A percentile compares a stretch with the other conserved stretches of the same genome.
Evolutionary conservation across 2,888 invertebrate species (phyloP).

Genomic region (Eudemis profundana): DNA sequence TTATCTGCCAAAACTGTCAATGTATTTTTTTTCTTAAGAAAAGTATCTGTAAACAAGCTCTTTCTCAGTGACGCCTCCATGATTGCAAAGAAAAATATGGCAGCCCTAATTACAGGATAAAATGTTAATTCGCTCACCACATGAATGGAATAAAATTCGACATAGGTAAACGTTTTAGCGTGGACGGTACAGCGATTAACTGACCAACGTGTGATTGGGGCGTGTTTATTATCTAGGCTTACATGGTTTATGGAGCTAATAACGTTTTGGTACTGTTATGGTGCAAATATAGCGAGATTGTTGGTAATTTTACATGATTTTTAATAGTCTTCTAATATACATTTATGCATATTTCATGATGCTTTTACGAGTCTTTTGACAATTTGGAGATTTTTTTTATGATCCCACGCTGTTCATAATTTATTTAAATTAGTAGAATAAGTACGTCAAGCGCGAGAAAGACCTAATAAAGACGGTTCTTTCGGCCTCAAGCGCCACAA

Average conservation of each 20-base stretch:
- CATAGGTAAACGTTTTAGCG: constrained; percentile 63
- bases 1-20: too few relatives aligned
- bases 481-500: constrained; percentile 46
- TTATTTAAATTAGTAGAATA: too few relatives aligned
- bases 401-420: too few relatives aligned
- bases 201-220: constrained; percentile 72
- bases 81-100: too few relatives aligned
- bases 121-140: neutral
- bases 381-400: too few relatives aligned
- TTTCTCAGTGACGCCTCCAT: too few relatives aligned
- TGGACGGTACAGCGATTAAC: constrained; percentile 80
- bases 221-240: constrained; percentile 67
- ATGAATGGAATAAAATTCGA: neutral
- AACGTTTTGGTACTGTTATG: constrained; percentile 22
- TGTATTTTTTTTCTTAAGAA: too few relatives aligned
- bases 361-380: too few relatives aligned
- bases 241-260: constrained; percentile 10
- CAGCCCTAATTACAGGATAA: neutral
- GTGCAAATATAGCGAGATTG: neutral
- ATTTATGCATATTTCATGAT: neutral
- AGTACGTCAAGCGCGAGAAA: too few relatives aligned
- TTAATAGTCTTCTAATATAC: neutral
- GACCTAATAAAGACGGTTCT: constrained; percentile 26
- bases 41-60: too few relatives aligned
- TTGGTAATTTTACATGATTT: neutral